Evolutionary conservation across 2,797 vertebrate species (phyloP), one percentile per base, ranked within the genome.

Genomic region (Paratrypauchen microcephalus): DNA sequence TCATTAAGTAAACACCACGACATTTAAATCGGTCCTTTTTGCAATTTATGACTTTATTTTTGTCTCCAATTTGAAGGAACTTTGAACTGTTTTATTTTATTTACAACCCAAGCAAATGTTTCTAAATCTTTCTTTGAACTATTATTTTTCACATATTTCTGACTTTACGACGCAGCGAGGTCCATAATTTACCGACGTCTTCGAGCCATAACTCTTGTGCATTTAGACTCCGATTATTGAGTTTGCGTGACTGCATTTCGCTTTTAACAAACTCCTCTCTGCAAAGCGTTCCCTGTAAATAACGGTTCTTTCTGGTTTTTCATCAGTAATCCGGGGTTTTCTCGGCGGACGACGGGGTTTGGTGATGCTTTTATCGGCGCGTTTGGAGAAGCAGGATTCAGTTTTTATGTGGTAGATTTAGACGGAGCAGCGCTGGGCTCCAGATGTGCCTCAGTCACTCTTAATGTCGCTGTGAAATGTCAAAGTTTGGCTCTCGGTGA

Each of bases 391-490:
- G 65, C 77, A 36, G 76, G 73, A 86, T 80, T 87, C 80, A 72
- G 69, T 67, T 86, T 92, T 92, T 86, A 88, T 87, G 76, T 59
- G 72, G 79, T 78, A 84, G 88, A 84, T 81, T 90, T 86, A 86
- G 60, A 72, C 74, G 82, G 88, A 86, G 65, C 84, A 80, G 78
- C 80, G 79, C 82, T 90, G 84, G 86, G 89, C 88, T 80, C 84
- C 88, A 90, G 86, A 86, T 83, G 86, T 92, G 91, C 92, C 91
- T 92, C 92, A 78, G 88, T 79, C 78, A 88, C 87, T 83, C 71
- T 87, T 89, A 85, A 87, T 81, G 85, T 89, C 86, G 84, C 84
- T 83, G 87, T 89, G 75, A 87, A 86, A 81, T 78, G 70, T 54
- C 12, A 28, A 60, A 52, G 74, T 11, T 59, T 32, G 57, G 57